Base-by-base conservation (phyloP, 2,113 vertebrate species). In the Cranoglanis bouderius region DNA sequence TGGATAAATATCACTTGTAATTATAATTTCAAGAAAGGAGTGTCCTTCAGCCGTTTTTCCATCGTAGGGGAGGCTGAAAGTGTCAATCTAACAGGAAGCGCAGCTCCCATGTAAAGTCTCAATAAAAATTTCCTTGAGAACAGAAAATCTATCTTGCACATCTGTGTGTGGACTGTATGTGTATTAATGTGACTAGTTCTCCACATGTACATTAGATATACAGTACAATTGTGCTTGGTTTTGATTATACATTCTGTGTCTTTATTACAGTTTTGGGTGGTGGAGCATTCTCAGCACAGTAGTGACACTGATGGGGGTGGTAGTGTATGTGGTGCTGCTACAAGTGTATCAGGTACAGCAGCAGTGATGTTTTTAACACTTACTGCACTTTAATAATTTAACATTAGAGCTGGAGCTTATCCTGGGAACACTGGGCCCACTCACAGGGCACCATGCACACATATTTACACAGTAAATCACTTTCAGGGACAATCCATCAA, bases 121-220 rank as follows among this genome's bases (percentile, higher is more conserved):
- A 95, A 95, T 95, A 95, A 95, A 95, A 40, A 91, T 92, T 90
- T 90, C 80, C 82, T 87, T 86, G 61, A 89, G 26, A 87, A 88
- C 85, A 92, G 4, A 40, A 16, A 29, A 26, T 40, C 35, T 49
- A 5, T 12, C 29, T 40, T 81, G 77, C 53, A 21, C 5, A 10
- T 53, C 1, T 53, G 29, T 81, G 46, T 46, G 10, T 43, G 19
- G 24, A 12, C 9, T 6, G 24, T 26, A 19, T 55, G 16, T 53
- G 46, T 49, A 0, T 51, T 49, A 2, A 18, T 32, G n/a, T 35
- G 49, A n/a, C 24, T 16, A 51, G 46, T 51, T n/a, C 12, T 29
- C 1, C 13, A 21, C 10, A 51, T n/a, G 6, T 82, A 24, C 8
- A 32, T 51, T 12, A 13, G 24, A 16, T 5, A 72, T 38, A 3